Evolutionary conservation across 2,888 invertebrate species (phyloP).

Genomic region (Oligia fasciuncula): DNA sequence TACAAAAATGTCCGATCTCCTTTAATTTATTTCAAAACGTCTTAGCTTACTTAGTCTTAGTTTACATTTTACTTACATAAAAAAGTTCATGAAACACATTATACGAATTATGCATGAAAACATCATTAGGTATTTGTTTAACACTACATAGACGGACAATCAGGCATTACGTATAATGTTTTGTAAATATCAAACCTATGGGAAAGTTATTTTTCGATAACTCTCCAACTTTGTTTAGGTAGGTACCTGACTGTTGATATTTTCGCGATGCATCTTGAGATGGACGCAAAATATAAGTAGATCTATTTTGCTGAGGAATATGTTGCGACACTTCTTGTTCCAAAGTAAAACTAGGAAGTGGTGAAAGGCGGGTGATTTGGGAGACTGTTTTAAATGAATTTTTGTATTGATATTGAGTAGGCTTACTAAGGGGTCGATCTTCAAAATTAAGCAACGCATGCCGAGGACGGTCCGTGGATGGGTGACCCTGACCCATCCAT

Average conservation of each 20-base stretch:
- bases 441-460: too few species aligned
- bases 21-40: too few species aligned
- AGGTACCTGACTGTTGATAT: conserved; percentile 35
- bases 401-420: too few species aligned
- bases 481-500: too few species aligned
- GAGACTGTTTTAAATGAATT: too few species aligned
- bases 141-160: conserved; percentile 31
- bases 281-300: neutral
- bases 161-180: conserved; percentile 44
- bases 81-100: conserved; percentile 19
- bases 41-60: too few species aligned
- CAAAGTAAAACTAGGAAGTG: neutral
- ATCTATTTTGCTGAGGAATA: too few species aligned
- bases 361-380: too few species aligned
- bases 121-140: conserved; percentile 25
- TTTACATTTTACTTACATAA: neutral
- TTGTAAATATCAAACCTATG: conserved; percentile 42
- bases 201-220: conserved; percentile 43
- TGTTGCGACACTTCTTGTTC: neutral
- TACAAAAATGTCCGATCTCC: too few species aligned
- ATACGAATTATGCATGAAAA: conserved; percentile 33
- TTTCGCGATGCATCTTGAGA: conserved; percentile 8
- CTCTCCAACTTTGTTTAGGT: conserved; percentile 31
- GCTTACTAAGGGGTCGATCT: too few species aligned
- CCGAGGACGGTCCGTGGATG: too few species aligned